Evolutionary conservation across 1,140 invertebrate species (phyloP), one percentile per base, ranked within the genome.

Genomic region (Anthonomus grandis): DNA sequence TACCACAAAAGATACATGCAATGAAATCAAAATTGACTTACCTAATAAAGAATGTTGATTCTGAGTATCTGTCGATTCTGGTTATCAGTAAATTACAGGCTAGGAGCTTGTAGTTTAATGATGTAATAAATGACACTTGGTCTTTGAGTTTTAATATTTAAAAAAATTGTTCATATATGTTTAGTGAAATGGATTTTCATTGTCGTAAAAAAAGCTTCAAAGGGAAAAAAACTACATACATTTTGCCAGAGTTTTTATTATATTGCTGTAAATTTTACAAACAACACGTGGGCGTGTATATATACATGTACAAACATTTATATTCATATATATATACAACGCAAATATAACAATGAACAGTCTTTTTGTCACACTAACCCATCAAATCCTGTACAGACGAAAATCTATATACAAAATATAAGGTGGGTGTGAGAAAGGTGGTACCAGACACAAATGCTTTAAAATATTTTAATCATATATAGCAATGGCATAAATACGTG

Each of bases 231-330:
- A 39, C 37, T 25, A 38, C 8, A 25, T 5, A 12, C 24, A 50
- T 63, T 57, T 64, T 63, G 59, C 62, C 65, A 69, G 62, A 69
- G 49, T 66, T 67, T 68, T 69, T 68, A 69, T 69, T 58, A 41
- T 57, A 67, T 67, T n/a, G 13, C 47, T 63, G 60, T 66, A 62
- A 66, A 66, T 61, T 62, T 68, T 68, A 69, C 67, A 69, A 69
- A 67, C 64, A 63, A 15, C 51, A 45, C 34, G 47, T 38, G 44
- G 48, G 41, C 56, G 25, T 51, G 51, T 27, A 45, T 18, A 41
- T 27, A 19, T 51, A 31, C 31, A 57, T n/a, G n/a, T n/a, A n/a
- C n/a, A n/a, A n/a, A n/a, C n/a, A n/a, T n/a, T n/a, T n/a, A n/a
- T n/a, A n/a, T n/a, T n/a, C n/a, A n/a, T n/a, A n/a, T n/a, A n/a